A percentile compares a stretch with the other conserved stretches of the same genome.
Conservation (phyloP, 2,113 vertebrate species). For the Eonycteris spelaea region DNA sequence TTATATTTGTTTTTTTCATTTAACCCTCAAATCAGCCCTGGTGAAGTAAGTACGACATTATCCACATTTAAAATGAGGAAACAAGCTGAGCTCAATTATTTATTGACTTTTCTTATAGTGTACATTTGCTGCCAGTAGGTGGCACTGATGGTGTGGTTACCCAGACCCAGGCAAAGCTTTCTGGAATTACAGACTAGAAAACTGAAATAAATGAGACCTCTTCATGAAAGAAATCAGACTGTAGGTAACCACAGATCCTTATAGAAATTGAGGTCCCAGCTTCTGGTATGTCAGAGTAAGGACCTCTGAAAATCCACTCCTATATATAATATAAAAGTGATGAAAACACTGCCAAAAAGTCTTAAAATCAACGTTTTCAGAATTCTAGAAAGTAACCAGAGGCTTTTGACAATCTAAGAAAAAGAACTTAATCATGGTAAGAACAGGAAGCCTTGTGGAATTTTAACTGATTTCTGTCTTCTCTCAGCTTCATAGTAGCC, state of each 20-base stretch:
- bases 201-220: neutral
- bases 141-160: neutral
- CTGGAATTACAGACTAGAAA: neutral
- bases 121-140: neutral
- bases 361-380: neutral
- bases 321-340: neutral
- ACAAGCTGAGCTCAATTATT: neutral
- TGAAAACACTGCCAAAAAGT: neutral
- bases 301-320: slow-evolving; percentile 10
- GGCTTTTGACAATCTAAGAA: neutral
- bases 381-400: neutral
- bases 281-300: neutral
- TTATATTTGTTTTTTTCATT: neutral
- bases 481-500: neutral
- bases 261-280: neutral
- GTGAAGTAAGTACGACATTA: neutral
- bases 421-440: neutral
- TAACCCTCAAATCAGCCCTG: neutral
- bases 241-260: neutral
- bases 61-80: slow-evolving; percentile 21
- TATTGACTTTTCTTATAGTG: neutral
- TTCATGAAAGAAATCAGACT: neutral
- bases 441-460: neutral
- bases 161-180: neutral
- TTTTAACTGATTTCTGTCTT: neutral